A percentile compares a stretch with the other conserved stretches of the same genome.
Evolutionary conservation across 2,888 invertebrate genomes (phyloP).

Genomic region (Nymphalis urticae): DNA sequence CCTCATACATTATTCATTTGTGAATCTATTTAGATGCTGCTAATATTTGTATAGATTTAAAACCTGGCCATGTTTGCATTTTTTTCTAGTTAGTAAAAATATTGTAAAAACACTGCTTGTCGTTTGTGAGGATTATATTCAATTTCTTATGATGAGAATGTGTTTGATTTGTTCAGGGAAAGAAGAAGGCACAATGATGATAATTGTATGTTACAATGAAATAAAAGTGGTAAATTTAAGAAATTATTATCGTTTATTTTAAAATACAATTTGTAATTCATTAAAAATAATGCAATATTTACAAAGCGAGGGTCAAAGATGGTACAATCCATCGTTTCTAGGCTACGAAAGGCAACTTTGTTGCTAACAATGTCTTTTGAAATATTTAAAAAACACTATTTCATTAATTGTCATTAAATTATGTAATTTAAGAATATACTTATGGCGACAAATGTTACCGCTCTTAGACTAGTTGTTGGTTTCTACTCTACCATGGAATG

Average conservation of each 20-base stretch:
- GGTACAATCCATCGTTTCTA: slow-evolving; percentile 47
- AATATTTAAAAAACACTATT: slow-evolving; percentile 41
- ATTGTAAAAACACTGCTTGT: neutral
- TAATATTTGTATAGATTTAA: neutral
- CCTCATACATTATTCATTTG: slow-evolving; percentile 71
- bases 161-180: neutral
- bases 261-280: slow-evolving; percentile 47
- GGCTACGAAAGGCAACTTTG: slow-evolving; percentile 60
- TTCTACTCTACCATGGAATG: slow-evolving; percentile 70
- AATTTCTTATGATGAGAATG: neutral
- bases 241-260: slow-evolving; percentile 52
- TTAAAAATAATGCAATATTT: slow-evolving; percentile 56
- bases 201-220: neutral
- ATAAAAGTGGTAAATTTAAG: slow-evolving; percentile 18
- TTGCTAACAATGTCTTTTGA: slow-evolving; percentile 57
- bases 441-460: slow-evolving; percentile 55
- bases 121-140: neutral
- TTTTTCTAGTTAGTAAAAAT: neutral
- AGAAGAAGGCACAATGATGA: too few species aligned
- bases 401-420: slow-evolving; percentile 33
- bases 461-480: slow-evolving; percentile 75
- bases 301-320: slow-evolving; percentile 62
- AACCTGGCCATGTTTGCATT: neutral
- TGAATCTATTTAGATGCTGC: slow-evolving; percentile 48
- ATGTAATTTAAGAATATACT: slow-evolving; percentile 49